Percentiles rank a stretch among this genome's conserved stretches.
Evolutionary conservation across 2,113 vertebrate species (phyloP).

Genomic region (Tetrao urogallus): DNA sequence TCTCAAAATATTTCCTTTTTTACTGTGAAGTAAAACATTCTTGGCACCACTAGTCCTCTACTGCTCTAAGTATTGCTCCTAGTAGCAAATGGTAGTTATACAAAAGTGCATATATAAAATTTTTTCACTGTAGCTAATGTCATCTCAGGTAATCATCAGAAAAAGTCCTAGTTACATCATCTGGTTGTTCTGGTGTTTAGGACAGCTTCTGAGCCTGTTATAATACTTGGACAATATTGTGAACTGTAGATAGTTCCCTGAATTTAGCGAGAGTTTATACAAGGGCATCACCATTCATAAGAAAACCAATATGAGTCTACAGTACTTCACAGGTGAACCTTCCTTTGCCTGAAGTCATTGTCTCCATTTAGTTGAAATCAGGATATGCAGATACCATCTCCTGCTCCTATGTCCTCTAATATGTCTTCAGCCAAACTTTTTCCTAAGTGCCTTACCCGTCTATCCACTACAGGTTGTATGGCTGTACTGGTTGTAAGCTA

Average conservation of each 20-base stretch:
- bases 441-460: background rate
- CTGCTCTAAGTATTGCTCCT: background rate
- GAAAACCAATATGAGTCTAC: background rate
- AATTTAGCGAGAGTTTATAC: background rate
- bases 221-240: background rate
- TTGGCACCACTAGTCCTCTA: background rate
- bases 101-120: background rate
- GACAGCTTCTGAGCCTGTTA: background rate
- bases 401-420: background rate
- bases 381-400: background rate
- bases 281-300: background rate
- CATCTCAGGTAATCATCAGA: background rate
- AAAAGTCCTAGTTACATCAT: background rate
- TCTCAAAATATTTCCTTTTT: conserved; percentile 46
- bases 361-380: background rate
- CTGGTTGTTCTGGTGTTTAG: background rate
- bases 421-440: background rate
- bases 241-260: background rate
- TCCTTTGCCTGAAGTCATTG: background rate
- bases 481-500: background rate
- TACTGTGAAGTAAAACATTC: conserved; percentile 14
- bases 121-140: background rate
- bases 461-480: background rate
- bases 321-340: background rate
- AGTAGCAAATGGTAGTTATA: background rate